Percentiles rank a stretch among this genome's conserved stretches.
These are phyloP conservation scores for Emesis russula DNA, from an alignment of 2,888 invertebrate species.

Conservation along the genomic window DNA sequence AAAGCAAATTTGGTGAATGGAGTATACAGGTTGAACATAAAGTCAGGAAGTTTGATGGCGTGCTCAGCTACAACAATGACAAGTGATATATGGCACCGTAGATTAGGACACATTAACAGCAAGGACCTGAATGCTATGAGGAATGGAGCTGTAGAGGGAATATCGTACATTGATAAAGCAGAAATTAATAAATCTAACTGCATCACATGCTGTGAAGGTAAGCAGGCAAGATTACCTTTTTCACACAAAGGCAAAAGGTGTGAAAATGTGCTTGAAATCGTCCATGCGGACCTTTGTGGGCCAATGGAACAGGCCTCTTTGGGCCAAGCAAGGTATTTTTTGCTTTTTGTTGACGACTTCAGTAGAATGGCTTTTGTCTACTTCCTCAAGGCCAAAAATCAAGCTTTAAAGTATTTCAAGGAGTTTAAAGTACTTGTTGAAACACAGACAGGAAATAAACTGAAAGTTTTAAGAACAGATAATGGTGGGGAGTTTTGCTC, in stretches of 20 bases:
- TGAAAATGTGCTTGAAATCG: not conserved
- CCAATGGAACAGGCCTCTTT: constrained; percentile 4
- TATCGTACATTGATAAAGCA: constrained; percentile 42
- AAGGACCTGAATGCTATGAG: constrained; percentile 58
- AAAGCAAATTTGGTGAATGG: constrained; percentile 56
- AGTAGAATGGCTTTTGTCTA: constrained; percentile 12
- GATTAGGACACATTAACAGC: constrained; percentile 67
- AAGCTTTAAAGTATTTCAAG: constrained; percentile 13
- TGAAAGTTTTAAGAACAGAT: constrained; percentile 42
- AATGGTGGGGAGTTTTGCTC: constrained; percentile 41
- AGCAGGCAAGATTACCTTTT: constrained; percentile 52
- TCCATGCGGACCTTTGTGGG: constrained; percentile 22
- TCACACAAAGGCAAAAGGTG: too few species aligned
- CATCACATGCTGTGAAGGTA: constrained; percentile 58
- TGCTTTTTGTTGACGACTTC: constrained; percentile 11
- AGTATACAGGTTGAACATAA: constrained; percentile 58
- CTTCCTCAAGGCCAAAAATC: not conserved
- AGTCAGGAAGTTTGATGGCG: too few species aligned
- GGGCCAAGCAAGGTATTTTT: constrained; percentile 2
- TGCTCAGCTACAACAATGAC: constrained; percentile 26
- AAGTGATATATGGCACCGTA: constrained; percentile 50
- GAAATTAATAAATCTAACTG: constrained; percentile 38
- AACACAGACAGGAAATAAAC: constrained; percentile 28
- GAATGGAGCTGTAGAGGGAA: constrained; percentile 58
- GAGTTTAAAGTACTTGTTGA: constrained; percentile 30